phyloP scores from a whole-genome alignment of 2,797 vertebrate genomes.

The Phrynocephalus vlangalii region DNA sequence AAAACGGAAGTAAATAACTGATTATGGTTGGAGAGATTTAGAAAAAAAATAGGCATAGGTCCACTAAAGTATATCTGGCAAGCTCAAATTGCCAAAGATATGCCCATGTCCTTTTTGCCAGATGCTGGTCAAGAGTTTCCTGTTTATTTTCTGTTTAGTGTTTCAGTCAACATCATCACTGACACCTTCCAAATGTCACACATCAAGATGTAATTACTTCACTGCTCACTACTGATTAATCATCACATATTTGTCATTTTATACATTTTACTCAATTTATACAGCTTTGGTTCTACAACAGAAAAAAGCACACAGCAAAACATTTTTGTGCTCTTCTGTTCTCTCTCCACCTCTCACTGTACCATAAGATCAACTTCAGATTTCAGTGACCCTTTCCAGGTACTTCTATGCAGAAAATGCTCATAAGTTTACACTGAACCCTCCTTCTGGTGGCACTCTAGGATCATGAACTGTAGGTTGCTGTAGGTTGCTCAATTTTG shows the following conservation, averaged over 20 bases:
- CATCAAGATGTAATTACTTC: not conserved
- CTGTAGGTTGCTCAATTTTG: too few species aligned
- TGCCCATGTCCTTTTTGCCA: not conserved
- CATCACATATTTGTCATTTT: not conserved
- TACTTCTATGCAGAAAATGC: too few species aligned
- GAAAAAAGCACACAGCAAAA: not conserved
- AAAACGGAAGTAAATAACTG: too few species aligned
- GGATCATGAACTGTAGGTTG: too few species aligned
- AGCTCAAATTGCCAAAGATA: not conserved
- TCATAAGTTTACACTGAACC: too few species aligned
- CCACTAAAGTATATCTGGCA: rapidly evolving
- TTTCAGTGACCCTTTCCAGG: too few species aligned
- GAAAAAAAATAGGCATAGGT: conserved; percentile 20
- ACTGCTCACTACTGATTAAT: not conserved
- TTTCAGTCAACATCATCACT: not conserved
- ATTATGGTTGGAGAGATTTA: too few species aligned
- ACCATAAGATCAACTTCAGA: too few species aligned
- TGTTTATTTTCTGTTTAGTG: conserved; percentile 6
- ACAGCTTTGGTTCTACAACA: not conserved
- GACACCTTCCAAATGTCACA: conserved; percentile 1
- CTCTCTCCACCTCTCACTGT: too few species aligned
- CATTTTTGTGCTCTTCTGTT: too few species aligned
- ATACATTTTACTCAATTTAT: not conserved
- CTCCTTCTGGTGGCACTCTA: too few species aligned
- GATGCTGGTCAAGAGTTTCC: not conserved